These are phyloP conservation scores for Chouioia cunea DNA, from an alignment of 2,888 invertebrate genomes.

Conservation along the genomic window DNA sequence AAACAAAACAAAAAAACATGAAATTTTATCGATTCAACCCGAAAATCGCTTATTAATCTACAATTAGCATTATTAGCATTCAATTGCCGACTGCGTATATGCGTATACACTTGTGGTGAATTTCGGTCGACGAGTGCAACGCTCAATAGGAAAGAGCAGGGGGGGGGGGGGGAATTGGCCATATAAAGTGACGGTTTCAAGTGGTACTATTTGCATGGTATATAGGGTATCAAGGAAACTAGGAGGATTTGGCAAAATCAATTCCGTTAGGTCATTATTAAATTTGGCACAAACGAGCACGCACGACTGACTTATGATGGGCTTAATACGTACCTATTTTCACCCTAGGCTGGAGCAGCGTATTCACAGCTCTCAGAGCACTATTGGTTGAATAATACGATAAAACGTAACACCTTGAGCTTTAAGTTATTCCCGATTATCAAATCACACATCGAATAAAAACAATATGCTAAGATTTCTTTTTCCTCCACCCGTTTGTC, in stretches of 20 bases:
- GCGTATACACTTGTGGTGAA: not conserved
- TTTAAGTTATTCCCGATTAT: not conserved
- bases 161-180: constrained; percentile 5
- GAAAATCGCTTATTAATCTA: too few species aligned
- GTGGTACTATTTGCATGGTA: constrained; percentile 32
- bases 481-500: too few species aligned
- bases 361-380: constrained; percentile 23
- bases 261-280: constrained; percentile 31
- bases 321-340: constrained; percentile 47
- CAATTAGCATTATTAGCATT: constrained; percentile 21
- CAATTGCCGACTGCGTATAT: constrained; percentile 5
- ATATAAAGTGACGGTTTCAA: constrained; percentile 42
- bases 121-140: constrained; percentile 39
- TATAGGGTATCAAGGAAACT: not conserved
- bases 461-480: too few species aligned
- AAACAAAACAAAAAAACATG: too few species aligned
- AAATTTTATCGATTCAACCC: too few species aligned
- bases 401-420: constrained; percentile 5
- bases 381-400: constrained; percentile 21
- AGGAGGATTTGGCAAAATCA: constrained; percentile 1
- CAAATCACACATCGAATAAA: too few species aligned
- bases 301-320: constrained; percentile 34
- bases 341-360: constrained; percentile 7
- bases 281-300: constrained; percentile 46
- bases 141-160: not conserved